A percentile compares a stretch with the other conserved stretches of the same genome.
These are phyloP conservation scores for Erebia aethiops DNA, from an alignment of 2,888 invertebrate genomes.

Conservation along the genomic window DNA sequence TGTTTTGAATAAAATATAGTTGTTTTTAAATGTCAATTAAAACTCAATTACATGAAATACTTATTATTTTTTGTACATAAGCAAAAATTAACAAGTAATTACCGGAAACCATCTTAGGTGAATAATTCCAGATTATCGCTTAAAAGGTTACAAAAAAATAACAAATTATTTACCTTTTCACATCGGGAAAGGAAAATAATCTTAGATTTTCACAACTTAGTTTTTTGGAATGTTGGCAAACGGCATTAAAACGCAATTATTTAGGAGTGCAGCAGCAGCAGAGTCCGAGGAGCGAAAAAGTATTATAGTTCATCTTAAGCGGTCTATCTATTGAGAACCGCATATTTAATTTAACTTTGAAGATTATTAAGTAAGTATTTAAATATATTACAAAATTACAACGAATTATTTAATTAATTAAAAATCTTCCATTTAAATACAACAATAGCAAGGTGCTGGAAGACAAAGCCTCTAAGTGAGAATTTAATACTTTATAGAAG, in stretches of 20 bases:
- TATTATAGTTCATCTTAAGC: no score
- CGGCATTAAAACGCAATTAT: neutral
- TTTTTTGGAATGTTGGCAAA: slow-evolving; percentile 2
- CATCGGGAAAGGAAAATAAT: neutral
- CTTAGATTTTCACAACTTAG: neutral
- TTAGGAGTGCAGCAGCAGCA: no score
- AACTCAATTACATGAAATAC: slow-evolving; percentile 37
- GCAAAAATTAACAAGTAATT: slow-evolving; percentile 48
- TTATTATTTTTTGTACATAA: slow-evolving; percentile 53
- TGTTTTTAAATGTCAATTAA: no score
- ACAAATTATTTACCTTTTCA: neutral
- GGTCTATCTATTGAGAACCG: neutral
- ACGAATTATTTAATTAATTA: neutral
- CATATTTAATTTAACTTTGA: neutral
- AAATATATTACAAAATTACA: neutral
- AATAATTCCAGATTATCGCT: neutral
- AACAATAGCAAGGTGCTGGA: neutral
- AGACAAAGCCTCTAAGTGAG: neutral
- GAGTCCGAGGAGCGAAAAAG: no score
- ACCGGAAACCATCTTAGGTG: neutral
- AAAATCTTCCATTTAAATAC: slow-evolving; percentile 1
- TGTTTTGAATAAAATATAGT: no score
- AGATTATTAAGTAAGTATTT: neutral
- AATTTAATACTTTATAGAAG: neutral
- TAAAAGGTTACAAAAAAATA: neutral